phyloP scores from a whole-genome alignment of 2,113 vertebrate genomes.

The Aegithalos caudatus region DNA sequence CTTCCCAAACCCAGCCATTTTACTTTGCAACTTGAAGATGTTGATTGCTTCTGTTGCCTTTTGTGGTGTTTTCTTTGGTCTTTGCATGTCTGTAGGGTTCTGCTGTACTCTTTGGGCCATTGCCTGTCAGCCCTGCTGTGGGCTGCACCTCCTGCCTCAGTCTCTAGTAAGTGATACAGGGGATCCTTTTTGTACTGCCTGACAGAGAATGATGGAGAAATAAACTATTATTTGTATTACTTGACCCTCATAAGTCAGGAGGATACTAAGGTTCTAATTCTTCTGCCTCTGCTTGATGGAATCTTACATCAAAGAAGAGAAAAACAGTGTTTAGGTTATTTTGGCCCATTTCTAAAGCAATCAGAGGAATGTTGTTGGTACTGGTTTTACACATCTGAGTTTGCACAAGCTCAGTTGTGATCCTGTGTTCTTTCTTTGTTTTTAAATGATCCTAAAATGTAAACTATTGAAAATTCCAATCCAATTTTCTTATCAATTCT shows the following conservation, averaged over 20 bases:
- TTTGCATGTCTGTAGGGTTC: background rate
- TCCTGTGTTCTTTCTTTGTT: background rate
- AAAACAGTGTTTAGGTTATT: background rate
- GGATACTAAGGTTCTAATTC: background rate
- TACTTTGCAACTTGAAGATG: background rate
- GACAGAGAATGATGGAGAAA: background rate
- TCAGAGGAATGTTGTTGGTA: background rate
- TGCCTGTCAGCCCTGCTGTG: background rate
- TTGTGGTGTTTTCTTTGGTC: background rate
- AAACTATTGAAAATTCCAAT: background rate
- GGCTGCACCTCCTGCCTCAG: background rate
- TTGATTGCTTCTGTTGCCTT: rapidly evolving
- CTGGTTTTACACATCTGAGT: background rate
- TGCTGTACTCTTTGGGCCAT: rapidly evolving
- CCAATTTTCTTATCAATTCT: background rate
- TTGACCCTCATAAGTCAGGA: background rate
- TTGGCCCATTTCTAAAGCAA: background rate
- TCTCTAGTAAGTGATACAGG: background rate
- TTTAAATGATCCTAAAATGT: background rate
- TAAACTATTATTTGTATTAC: background rate
- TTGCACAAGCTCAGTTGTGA: background rate
- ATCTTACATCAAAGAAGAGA: background rate
- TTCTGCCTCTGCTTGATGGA: background rate
- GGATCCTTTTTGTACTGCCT: background rate
- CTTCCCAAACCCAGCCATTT: background rate